phyloP scores from a whole-genome alignment of 2,888 invertebrate genomes.

The Caenorhabditis macrosperma region DNA sequence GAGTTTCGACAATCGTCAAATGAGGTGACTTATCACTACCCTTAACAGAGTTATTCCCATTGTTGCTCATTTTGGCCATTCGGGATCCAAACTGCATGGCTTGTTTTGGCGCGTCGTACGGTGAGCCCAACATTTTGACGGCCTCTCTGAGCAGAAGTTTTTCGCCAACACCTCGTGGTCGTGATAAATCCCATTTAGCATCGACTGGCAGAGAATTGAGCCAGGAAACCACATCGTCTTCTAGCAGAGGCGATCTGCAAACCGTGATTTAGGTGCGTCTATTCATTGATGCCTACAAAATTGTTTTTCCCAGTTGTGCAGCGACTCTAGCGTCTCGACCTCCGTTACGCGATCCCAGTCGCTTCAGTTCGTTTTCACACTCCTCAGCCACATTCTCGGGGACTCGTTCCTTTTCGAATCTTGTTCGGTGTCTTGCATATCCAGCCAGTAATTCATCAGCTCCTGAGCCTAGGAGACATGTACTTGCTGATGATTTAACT shows the following conservation, averaged over 20 bases:
- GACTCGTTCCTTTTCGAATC: slow-evolving; percentile 81
- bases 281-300: slow-evolving; percentile 41
- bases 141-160: slow-evolving; percentile 83
- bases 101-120: slow-evolving; percentile 87
- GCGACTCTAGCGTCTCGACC: slow-evolving; percentile 93
- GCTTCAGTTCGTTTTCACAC: slow-evolving; percentile 87
- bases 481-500: slow-evolving; percentile 39
- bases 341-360: slow-evolving; percentile 92
- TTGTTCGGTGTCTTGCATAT: slow-evolving; percentile 90
- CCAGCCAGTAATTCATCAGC: slow-evolving; percentile 98
- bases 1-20: neutral
- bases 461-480: slow-evolving; percentile 90
- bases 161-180: slow-evolving; percentile 84
- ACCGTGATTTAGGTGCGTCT: neutral
- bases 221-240: slow-evolving; percentile 83
- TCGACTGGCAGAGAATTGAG: slow-evolving; percentile 82
- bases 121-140: slow-evolving; percentile 59
- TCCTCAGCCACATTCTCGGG: slow-evolving; percentile 79
- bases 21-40: slow-evolving; percentile 53
- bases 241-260: slow-evolving; percentile 86
- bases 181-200: slow-evolving; percentile 82
- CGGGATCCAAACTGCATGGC: slow-evolving; percentile 97
- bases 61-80: slow-evolving; percentile 86
- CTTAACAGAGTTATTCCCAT: slow-evolving; percentile 42
- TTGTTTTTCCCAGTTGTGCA: slow-evolving; percentile 87